phyloP scores from a whole-genome alignment of 2,113 vertebrate genomes.

The Eurystomus gularis region DNA sequence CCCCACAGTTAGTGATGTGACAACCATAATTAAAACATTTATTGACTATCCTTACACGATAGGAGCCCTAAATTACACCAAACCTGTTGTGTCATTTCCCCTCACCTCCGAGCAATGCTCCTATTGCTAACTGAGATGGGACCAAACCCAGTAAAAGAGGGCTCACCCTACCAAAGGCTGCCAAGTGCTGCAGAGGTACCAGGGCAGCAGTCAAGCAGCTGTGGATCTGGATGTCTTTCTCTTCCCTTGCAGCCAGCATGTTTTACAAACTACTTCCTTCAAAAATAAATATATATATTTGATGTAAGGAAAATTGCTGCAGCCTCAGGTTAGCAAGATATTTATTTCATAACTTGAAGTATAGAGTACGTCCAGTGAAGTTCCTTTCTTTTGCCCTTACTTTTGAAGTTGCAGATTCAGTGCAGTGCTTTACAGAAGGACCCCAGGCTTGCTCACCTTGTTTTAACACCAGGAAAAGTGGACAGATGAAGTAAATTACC shows the following conservation, averaged over 20 bases:
- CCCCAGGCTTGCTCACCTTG: background rate
- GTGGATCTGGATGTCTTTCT: background rate
- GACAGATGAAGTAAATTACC: background rate
- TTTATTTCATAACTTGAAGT: background rate
- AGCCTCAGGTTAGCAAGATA: background rate
- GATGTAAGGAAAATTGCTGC: background rate
- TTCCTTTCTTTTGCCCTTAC: background rate
- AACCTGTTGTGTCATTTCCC: background rate
- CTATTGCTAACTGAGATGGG: background rate
- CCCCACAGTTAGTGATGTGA: background rate
- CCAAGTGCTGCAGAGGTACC: background rate
- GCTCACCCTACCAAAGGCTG: background rate
- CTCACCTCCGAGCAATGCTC: background rate
- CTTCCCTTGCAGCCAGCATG: background rate
- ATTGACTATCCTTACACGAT: accelerated
- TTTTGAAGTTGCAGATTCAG: background rate
- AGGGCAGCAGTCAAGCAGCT: background rate
- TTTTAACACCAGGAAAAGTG: background rate
- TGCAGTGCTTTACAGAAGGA: background rate
- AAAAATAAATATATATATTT: background rate
- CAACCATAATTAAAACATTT: background rate
- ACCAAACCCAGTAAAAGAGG: background rate
- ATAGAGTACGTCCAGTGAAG: background rate
- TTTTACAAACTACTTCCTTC: background rate
- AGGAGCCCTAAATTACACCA: background rate